These are phyloP conservation scores for Solenodon paradoxus DNA, from an alignment of 2,113 vertebrate species.

Conservation along the genomic window DNA sequence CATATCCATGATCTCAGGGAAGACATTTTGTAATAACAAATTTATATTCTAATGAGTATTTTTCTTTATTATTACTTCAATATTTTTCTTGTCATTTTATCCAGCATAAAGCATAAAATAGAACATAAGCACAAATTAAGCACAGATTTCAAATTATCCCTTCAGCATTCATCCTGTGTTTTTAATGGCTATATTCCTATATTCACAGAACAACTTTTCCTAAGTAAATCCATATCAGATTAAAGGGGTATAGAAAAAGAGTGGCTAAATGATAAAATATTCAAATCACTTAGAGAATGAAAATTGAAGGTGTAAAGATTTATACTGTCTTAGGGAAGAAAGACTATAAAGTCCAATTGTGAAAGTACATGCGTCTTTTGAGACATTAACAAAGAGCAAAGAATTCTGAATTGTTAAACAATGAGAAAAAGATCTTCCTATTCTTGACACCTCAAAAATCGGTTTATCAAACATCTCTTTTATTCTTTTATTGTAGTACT, in stretches of 20 bases:
- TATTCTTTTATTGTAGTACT: neutral
- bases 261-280: constrained; percentile 47
- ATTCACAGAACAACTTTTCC: neutral
- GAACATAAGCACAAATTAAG: neutral
- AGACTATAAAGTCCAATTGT: constrained; percentile 15
- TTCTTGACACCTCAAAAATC: neutral
- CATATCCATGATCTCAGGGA: neutral
- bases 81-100: neutral
- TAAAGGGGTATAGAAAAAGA: neutral
- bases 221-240: constrained; percentile 37
- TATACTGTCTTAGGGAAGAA: constrained; percentile 45
- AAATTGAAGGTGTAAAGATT: neutral
- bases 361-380: neutral
- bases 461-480: neutral
- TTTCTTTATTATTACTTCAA: neutral
- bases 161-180: neutral
- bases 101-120: neutral
- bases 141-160: neutral
- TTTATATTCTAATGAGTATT: neutral
- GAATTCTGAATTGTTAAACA: neutral
- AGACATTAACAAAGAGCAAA: constrained; percentile 32
- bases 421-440: neutral
- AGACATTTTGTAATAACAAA: neutral
- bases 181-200: neutral
- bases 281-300: constrained; percentile 16